Conservation (phyloP, 2,113 vertebrate species). For the Amblyornis subalaris region DNA sequence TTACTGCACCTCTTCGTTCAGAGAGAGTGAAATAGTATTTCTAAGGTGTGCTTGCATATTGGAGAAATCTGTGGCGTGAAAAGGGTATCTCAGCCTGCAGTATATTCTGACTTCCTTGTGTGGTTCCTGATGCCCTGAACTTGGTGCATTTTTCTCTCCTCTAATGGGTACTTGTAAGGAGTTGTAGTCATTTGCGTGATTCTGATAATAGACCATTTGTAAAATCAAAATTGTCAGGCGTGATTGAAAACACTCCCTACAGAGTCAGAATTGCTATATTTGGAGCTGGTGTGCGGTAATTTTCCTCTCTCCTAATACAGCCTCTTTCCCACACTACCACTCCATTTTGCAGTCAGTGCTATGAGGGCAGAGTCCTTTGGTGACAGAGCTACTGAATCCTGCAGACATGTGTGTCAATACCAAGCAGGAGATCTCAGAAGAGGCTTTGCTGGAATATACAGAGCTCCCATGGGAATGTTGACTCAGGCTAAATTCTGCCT, state of each 20-base stretch:
- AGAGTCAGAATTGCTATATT: constrained; percentile 32
- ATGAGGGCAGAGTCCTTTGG: neutral
- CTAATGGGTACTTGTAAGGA: neutral
- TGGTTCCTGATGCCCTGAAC: neutral
- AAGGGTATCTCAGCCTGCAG: neutral
- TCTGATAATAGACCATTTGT: neutral
- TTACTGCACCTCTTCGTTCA: neutral
- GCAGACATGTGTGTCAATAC: neutral
- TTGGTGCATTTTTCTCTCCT: neutral
- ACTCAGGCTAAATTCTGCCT: neutral
- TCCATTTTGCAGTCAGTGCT: neutral
- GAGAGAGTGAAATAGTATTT: neutral
- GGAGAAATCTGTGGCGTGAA: neutral
- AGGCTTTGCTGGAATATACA: neutral
- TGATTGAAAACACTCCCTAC: constrained; percentile 18
- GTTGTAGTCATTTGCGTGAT: neutral
- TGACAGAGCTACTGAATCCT: neutral
- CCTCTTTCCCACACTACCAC: neutral
- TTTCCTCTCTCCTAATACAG: neutral
- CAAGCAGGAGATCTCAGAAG: neutral
- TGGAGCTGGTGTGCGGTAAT: neutral
- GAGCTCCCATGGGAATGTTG: neutral
- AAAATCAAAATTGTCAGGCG: neutral
- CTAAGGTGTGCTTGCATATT: neutral
- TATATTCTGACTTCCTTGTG: neutral